Conservation (phyloP, 53 echinoderm and acorn worm genomes). For the Arbacia lixula region DNA sequence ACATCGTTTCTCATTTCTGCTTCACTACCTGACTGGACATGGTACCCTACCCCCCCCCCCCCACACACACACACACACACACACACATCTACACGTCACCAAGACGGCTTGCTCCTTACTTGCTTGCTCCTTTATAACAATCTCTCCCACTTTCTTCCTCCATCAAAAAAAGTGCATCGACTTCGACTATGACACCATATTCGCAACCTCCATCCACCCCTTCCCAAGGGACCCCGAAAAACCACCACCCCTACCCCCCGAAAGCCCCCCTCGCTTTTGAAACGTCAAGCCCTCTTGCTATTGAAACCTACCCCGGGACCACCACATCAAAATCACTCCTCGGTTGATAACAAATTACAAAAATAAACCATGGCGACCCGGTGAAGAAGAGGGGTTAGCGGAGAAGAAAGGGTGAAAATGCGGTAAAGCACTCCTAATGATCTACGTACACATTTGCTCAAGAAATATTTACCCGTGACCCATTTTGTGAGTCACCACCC, state of each 20-base stretch:
- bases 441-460: conserved; percentile 50
- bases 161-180: conserved; percentile 39
- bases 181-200: conserved; percentile 3
- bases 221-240: conserved; percentile 38
- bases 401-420: background rate
- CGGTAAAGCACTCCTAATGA: conserved; percentile 39
- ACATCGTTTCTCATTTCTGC: too few relatives aligned
- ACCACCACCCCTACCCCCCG: too few relatives aligned
- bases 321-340: conserved; percentile 4
- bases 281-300: background rate
- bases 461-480: conserved; percentile 55
- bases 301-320: conserved; percentile 4
- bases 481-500: conserved; percentile 46
- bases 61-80: too few relatives aligned
- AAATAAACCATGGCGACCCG: conserved; percentile 41
- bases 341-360: conserved; percentile 43
- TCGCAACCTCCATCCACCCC: background rate
- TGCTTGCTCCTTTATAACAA: background rate
- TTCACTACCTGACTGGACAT: too few relatives aligned
- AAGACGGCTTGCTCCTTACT: too few relatives aligned
- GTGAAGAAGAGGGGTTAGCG: conserved; percentile 11
- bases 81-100: too few relatives aligned
- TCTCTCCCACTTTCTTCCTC: background rate
- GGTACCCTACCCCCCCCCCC: too few relatives aligned
- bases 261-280: conserved; percentile 21